Base-by-base conservation (phyloP, 2,113 vertebrate species). In the Semnornis frantzii region DNA sequence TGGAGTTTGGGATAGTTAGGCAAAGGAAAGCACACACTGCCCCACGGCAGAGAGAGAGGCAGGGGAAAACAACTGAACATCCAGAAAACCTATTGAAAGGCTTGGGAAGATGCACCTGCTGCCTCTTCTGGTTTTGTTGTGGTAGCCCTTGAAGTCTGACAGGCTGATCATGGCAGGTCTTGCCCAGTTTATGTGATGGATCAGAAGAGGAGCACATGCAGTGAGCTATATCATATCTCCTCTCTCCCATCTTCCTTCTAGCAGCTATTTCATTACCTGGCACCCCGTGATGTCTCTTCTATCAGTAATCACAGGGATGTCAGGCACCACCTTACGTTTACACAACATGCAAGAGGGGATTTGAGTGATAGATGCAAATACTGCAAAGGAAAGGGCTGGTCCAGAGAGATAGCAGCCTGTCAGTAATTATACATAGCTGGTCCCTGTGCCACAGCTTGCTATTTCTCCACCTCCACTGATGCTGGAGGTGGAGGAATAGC, bases 371-470 rank as follows among this genome's bases (percentile, higher is more conserved):
- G 31, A 7, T 59, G 37, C 0, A 5, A 71, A 37, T 19, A 28
- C 33, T 37, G 83, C 57, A 48, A 60, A 72, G 82, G 50, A 34
- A 52, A 27, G 57, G n/a, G 15, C 25, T 79, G 75, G 42, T 86
- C 64, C 30, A 39, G 28, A 90, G 62, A 28, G 10, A 5, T 12
- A 12, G 65, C 4, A 15, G 8, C 6, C 1, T 69, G 34, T 66
- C 70, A 24, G 15, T 65, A 44, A 33, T 54, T 75, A 21, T 0
- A n/a, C 0, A 0, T 30, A 69, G 50, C 27, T 83, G 46, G 19
- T 70, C 25, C 20, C 27, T 37, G 15, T 71, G 33, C 31, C 30
- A 60, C 28, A 42, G 57, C 24, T 85, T 82, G 27, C 9, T 76
- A 20, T 59, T 66, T 52, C 50, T 52, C 21, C 50, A 52, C 34